Base-by-base conservation (phyloP, 2,888 invertebrate species). In the Chymomyza caudatula region DNA sequence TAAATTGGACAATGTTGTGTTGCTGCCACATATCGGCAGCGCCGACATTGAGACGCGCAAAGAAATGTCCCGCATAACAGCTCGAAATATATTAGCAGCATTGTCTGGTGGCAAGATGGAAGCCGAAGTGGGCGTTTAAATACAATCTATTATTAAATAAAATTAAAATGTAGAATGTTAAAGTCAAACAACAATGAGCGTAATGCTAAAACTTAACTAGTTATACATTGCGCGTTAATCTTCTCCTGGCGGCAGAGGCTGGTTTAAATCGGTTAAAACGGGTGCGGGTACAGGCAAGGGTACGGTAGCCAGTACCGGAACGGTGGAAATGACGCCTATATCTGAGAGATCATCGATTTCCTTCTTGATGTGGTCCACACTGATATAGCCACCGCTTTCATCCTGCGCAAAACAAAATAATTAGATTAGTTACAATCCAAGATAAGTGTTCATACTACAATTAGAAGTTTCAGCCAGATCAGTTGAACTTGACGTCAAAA, bases 21-120 rank as follows among this genome's bases (percentile, higher is more conserved):
- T 93, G 76, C 79, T 98, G 57, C 98, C 98, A 1, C 98, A 99
- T 88, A 96, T 99, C 83, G 98, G 97, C 43, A 98, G 98, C 91
- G 98, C 98, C 3, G 94, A 96, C 0, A 92, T 93, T 60, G 94
- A 95, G 88, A 94, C 97, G 0, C 92, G 98, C 69, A 92, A 93
- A 60, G 93, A 92, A 62, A 98, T 98, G 98, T 95, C 96, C 2
- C 91, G 93, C 53, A 91, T 97, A 49, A 95, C 97, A 1, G 96
- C 96, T 0, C 91, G 92, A 63, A 98, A 98, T 91, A 95, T 98
- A 78, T 86, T 97, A 52, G 93, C 95, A 37, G 97, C 93, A 1
- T 89, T 98, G 1, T 92, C 93, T 58, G 94, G 93, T 1, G 87
- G 91, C 56, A 88, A 92, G 74, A 94, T 97, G 95, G 94, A 95